phyloP scores from a whole-genome alignment of 2,797 vertebrate genomes.

The Hylomyscus alleni region DNA sequence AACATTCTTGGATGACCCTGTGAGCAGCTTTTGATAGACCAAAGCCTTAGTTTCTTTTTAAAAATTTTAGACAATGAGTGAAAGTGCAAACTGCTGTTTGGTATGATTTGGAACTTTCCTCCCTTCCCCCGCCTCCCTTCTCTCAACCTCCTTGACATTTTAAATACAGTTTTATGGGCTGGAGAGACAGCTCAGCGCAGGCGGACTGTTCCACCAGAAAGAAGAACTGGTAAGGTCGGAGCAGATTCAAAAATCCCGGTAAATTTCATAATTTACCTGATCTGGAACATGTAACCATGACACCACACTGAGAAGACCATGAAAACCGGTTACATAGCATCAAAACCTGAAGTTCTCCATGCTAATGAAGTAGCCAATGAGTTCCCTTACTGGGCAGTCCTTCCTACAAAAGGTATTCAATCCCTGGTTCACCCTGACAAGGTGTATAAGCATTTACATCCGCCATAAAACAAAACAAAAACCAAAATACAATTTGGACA shows the following conservation, averaged over 20 bases:
- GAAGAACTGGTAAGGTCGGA: background rate
- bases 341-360: background rate
- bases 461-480: too few relatives aligned
- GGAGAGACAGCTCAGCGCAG: background rate
- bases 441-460: background rate
- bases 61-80: background rate
- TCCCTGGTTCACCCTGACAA: background rate
- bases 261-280: background rate
- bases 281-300: background rate
- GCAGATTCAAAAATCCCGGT: background rate
- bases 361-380: background rate
- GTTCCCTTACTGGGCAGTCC: background rate
- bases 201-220: background rate
- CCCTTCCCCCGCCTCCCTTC: fast-evolving
- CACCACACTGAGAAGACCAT: background rate
- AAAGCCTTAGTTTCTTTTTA: background rate
- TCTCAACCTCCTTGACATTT: background rate
- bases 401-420: background rate
- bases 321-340: background rate
- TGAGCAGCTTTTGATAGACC: background rate
- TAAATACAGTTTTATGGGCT: background rate
- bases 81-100: background rate
- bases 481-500: too few relatives aligned
- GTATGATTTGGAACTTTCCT: background rate
- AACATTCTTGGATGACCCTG: background rate